Evolutionary conservation across 2,888 invertebrate species (phyloP), one percentile per base, ranked within the genome.

Genomic region (Eupithecia insigniata): DNA sequence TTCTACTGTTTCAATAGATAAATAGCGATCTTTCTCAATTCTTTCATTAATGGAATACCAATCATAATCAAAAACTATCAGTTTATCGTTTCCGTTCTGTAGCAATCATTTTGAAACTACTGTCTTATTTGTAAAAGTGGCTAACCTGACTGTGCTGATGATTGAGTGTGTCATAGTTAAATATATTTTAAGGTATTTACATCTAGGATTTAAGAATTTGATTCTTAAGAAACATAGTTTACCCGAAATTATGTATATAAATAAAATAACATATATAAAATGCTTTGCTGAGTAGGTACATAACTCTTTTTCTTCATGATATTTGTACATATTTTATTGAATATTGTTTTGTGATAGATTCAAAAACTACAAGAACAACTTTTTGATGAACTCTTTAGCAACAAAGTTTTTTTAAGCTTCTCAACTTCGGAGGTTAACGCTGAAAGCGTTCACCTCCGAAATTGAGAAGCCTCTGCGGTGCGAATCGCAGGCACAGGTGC

Each of bases 61-160:
- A 71, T 66, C 66, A 66, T 26, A 22, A 71, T 68, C 67, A 67
- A 69, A 69, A 67, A 58, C 71, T 65, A 73, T 70, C 68, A 16
- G 61, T 67, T 66, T 70, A 66, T 70, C 46, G 68, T 71, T 71
- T 74, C 73, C 73, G 68, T 69, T 68, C 62, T 58, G 28, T 39
- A 58, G 62, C 71, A 69, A 74, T 66, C 71, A 73, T 73, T 72
- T 71, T 73, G 73, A 66, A 69, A 72, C 72, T 46, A 46, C 66
- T 3, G 43, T n/a, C 61, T 61, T 66, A 46, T 60, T 70, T 65
- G 28, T 64, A 51, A 70, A 70, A 16, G 32, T 16, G 14, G 28
- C 36, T 64, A 14, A 12, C 14, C 26, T 55, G 12, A 26, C 26
- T 55, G 12, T 14, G 26, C 26, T 55, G 55, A 26, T 55, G 14